Base-by-base conservation (phyloP, 2,113 vertebrate genomes). In the Osmerus mordax region DNA sequence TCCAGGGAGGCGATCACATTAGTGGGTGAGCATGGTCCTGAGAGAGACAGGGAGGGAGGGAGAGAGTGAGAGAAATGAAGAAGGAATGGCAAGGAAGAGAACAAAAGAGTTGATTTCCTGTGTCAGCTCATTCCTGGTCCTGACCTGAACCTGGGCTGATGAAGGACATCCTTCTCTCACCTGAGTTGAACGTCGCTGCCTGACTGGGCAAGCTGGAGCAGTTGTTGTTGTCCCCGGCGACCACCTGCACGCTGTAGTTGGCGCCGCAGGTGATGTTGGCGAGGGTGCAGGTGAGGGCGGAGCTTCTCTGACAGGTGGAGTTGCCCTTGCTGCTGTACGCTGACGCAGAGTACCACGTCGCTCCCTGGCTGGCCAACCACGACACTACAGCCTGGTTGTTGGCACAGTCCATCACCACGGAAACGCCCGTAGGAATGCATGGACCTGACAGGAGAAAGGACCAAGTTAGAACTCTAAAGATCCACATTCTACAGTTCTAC, bases 341-440 rank as follows among this genome's bases (percentile, higher is more conserved):
- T 0, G 19, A 79, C n/a, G 80, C 84, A 2, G 36, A 74, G 86
- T 89, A 89, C 51, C 41, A 67, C 3, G 56, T 8, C 0, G 88
- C 87, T 52, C 89, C 89, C 0, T 9, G 67, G 67, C 88, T 88
- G 69, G 69, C 55, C 28, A 82, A 71, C 91, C 91, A 92, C 21
- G 86, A 81, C 73, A 90, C 84, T 1, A 70, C 29, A 18, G 84
- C 89, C 0, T 77, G 71, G 74, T 88, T 84, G 73, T 77, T 83
- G 23, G 54, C 13, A 65, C 91, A 91, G 67, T 89, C 73, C 78
- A 78, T 68, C 59, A 12, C 41, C 21, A 77, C 83, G 0, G 76
- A 75, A 69, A 90, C 70, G 6, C 85, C 68, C 4, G 64, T 77
- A 21, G 91, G 87, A 73, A 71, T 68, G 61, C 91, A 92, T 0